Evolutionary conservation across 2,113 vertebrate genomes (phyloP).

Genomic region (Alosa alosa): DNA sequence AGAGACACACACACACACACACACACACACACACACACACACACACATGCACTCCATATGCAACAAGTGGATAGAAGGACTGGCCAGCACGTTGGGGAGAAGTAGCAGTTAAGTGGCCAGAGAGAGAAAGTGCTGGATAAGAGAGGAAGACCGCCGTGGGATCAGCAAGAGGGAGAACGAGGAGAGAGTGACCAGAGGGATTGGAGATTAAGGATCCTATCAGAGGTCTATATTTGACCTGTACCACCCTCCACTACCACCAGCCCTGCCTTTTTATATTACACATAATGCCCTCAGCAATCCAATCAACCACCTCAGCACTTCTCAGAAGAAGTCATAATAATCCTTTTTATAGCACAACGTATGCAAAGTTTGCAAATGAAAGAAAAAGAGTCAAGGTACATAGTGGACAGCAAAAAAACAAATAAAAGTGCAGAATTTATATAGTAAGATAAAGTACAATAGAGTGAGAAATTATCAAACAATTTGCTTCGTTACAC

Average conservation of each 20-base stretch:
- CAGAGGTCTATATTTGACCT: constrained; percentile 1
- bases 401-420: background rate
- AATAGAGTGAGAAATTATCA: background rate
- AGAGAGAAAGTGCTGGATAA: background rate
- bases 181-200: background rate
- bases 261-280: background rate
- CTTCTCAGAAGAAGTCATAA: no score
- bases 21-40: background rate
- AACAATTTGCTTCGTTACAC: background rate
- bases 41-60: background rate
- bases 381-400: background rate
- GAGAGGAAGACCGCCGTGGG: background rate
- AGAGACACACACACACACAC: background rate
- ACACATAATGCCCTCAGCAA: background rate
- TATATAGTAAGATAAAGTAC: background rate
- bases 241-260: background rate
- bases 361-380: background rate
- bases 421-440: background rate
- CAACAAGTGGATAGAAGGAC: background rate
- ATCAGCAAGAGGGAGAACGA: background rate
- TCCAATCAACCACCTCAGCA: background rate
- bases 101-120: background rate
- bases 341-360: background rate
- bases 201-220: background rate
- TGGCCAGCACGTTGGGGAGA: background rate